These are phyloP conservation scores for Litoditis marina DNA, from an alignment of 2,888 invertebrate species.

Conservation along the genomic window DNA sequence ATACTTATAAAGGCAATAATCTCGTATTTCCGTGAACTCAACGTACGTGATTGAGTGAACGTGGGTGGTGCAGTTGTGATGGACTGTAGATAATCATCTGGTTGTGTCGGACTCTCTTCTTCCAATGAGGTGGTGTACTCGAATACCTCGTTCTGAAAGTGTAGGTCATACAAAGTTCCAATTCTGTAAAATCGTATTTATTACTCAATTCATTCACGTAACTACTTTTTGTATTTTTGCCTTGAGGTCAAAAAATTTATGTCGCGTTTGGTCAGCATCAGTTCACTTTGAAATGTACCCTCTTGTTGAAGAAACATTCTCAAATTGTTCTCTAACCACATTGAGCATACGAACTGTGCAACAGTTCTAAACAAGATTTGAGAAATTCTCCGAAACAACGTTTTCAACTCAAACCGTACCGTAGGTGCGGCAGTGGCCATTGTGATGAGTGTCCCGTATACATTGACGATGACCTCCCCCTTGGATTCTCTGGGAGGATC, in stretches of 20 bases:
- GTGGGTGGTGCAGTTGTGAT: neutral
- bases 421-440: constrained; percentile 44
- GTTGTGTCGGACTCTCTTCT: constrained; percentile 25
- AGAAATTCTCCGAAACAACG: neutral
- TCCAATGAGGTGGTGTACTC: constrained; percentile 38
- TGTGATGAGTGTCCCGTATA: constrained; percentile 52
- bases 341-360: no score
- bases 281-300: no score
- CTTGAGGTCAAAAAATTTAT: neutral
- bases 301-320: no score
- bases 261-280: no score
- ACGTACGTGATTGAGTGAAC: neutral
- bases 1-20: no score
- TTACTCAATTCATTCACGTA: no score
- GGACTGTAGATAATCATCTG: constrained; percentile 13
- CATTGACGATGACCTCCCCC: constrained; percentile 75
- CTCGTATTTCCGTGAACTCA: no score
- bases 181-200: no score
- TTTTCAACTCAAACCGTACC: constrained; percentile 10
- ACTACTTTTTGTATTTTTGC: no score
- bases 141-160: constrained; percentile 39
- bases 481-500: constrained; percentile 86
- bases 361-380: neutral
- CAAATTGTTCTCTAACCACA: no score
- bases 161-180: no score